Evolutionary conservation across 2,888 invertebrate species (phyloP).

Genomic region (Diarsia brunnea): DNA sequence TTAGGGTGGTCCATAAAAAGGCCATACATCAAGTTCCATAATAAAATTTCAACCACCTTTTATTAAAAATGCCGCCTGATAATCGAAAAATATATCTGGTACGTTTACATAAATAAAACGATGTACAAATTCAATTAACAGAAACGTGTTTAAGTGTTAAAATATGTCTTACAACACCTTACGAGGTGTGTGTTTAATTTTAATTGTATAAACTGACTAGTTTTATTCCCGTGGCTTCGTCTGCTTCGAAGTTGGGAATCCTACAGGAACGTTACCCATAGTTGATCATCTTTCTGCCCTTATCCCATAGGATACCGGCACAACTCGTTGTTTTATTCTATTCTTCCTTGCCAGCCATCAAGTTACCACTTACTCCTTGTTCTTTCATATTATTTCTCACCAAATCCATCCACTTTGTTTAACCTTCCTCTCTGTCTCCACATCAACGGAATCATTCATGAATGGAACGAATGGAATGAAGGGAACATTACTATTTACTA

Average conservation of each 20-base stretch:
- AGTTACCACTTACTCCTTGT: neutral
- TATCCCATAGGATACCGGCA: neutral
- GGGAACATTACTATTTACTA: neutral
- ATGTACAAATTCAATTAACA: constrained; percentile 63
- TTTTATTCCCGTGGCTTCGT: neutral
- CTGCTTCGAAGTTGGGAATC: neutral
- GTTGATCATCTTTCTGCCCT: neutral
- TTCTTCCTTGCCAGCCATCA: neutral
- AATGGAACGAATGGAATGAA: neutral
- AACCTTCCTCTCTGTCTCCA: neutral
- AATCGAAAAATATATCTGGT: constrained; percentile 1
- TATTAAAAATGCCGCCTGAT: neutral
- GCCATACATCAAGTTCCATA: neutral
- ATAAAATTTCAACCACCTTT: constrained; percentile 1
- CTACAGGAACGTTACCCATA: neutral
- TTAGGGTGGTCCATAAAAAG: neutral
- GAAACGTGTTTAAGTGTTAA: constrained; percentile 60
- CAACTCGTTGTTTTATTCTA: neutral
- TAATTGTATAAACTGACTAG: constrained; percentile 23
- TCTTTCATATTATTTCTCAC: neutral
- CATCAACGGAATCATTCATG: neutral
- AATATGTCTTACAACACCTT: constrained; percentile 50
- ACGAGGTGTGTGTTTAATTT: constrained; percentile 37
- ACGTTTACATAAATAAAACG: constrained; percentile 49
- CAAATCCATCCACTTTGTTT: neutral